These are phyloP conservation scores for Malthinus flaveolus DNA, from an alignment of 2,888 invertebrate genomes.

Conservation along the genomic window DNA sequence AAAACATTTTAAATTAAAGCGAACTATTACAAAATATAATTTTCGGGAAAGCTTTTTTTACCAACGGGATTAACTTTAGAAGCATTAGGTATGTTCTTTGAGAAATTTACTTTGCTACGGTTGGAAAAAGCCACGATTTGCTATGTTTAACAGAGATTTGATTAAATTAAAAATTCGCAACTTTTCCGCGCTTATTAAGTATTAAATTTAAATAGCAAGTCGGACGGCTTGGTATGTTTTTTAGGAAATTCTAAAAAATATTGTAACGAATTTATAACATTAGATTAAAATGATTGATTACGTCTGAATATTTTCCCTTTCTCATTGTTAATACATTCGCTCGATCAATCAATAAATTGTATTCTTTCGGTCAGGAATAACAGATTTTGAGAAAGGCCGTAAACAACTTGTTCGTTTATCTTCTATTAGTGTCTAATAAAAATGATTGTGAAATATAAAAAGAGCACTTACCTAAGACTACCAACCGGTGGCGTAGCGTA, in stretches of 20 bases:
- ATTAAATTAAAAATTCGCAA: too few relatives aligned
- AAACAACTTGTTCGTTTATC: too few relatives aligned
- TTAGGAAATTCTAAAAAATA: background rate
- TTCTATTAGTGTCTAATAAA: too few relatives aligned
- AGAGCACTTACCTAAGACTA: constrained; percentile 71
- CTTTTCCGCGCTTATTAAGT: too few relatives aligned
- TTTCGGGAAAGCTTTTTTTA: constrained; percentile 28
- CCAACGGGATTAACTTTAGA: constrained; percentile 24
- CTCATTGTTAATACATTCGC: background rate
- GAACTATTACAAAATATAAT: constrained; percentile 39
- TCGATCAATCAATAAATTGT: background rate
- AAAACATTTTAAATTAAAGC: too few relatives aligned
- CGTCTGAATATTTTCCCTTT: background rate
- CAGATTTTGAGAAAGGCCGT: too few relatives aligned
- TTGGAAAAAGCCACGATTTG: too few relatives aligned
- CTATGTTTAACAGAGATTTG: too few relatives aligned
- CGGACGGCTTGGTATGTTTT: background rate
- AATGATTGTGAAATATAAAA: too few relatives aligned
- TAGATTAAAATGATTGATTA: constrained; percentile 5
- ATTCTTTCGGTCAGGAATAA: background rate
- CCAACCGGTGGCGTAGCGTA: constrained; percentile 92
- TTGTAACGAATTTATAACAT: constrained; percentile 3
- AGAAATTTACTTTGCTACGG: too few relatives aligned
- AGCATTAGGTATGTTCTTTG: too few relatives aligned
- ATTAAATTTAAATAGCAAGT: too few relatives aligned